phyloP scores from a whole-genome alignment of 2,797 vertebrate species.

The Urophycis tenuis region DNA sequence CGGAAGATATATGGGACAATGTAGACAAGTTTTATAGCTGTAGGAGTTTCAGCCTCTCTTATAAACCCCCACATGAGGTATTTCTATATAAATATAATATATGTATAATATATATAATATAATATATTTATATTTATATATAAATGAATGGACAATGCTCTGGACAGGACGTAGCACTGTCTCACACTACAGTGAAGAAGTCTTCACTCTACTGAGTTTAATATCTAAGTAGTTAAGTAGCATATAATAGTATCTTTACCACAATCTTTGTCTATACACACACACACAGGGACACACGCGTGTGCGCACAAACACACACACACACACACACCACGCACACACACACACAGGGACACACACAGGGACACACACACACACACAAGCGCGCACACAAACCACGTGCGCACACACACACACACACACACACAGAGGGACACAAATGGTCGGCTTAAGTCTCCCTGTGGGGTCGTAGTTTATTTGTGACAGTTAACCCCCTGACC shows the following conservation, averaged over 20 bases:
- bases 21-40: no score
- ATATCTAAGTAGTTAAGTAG: not conserved
- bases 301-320: not conserved
- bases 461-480: conserved; percentile 43
- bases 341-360: not conserved
- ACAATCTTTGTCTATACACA: no score
- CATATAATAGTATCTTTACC: no score
- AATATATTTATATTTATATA: not conserved
- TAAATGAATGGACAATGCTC: not conserved
- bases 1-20: not conserved
- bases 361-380: not conserved
- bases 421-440: conserved; percentile 28
- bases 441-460: conserved; percentile 50
- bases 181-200: no score
- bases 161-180: not conserved
- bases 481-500: conserved; percentile 50
- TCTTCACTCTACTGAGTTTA: not conserved
- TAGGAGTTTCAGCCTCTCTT: no score
- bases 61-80: not conserved
- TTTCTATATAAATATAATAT: no score
- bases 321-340: not conserved
- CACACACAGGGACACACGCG: not conserved
- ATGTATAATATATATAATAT: no score
- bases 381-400: conserved; percentile 16
- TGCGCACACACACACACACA: not conserved